Conservation (phyloP, 2,113 vertebrate genomes). For the Lethenteron camtschaticum region DNA sequence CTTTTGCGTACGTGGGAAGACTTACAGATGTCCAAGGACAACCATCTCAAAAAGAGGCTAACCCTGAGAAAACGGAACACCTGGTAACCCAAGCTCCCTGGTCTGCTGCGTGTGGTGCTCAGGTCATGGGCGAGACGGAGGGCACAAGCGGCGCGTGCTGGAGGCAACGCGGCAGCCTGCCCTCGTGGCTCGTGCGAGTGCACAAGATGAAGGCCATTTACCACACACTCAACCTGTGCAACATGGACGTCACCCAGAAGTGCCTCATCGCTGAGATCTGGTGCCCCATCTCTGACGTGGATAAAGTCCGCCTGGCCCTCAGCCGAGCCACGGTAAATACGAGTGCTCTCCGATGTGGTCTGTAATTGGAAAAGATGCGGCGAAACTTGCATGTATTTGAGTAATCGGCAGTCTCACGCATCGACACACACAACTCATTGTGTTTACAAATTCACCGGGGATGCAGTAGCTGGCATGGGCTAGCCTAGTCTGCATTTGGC, state of each 20-base stretch:
- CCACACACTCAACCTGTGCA: conserved; percentile 80
- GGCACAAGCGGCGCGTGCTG: conserved; percentile 73
- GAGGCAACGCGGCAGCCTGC: conserved; percentile 58
- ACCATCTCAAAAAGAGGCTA: no score
- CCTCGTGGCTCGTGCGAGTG: conserved; percentile 58
- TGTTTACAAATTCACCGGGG: no score
- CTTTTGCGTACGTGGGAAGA: no score
- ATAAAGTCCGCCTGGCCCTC: conserved; percentile 36
- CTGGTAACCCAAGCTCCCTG: no score
- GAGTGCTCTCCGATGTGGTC: background rate
- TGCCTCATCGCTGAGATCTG: conserved; percentile 91
- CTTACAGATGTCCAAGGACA: no score
- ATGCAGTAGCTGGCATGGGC: no score
- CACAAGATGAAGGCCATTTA: conserved; percentile 98
- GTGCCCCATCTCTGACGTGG: conserved; percentile 62
- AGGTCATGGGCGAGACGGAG: conserved; percentile 80
- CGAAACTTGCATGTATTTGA: no score
- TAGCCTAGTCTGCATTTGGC: no score
- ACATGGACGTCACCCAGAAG: conserved; percentile 90
- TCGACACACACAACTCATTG: no score
- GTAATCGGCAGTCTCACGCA: no score
- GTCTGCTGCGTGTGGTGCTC: background rate
- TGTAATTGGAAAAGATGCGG: no score
- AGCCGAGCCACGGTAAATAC: conserved; percentile 72
- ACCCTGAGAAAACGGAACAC: no score